Conservation (phyloP, 2,888 invertebrate genomes). For the Didymodactylos carnosus region DNA sequence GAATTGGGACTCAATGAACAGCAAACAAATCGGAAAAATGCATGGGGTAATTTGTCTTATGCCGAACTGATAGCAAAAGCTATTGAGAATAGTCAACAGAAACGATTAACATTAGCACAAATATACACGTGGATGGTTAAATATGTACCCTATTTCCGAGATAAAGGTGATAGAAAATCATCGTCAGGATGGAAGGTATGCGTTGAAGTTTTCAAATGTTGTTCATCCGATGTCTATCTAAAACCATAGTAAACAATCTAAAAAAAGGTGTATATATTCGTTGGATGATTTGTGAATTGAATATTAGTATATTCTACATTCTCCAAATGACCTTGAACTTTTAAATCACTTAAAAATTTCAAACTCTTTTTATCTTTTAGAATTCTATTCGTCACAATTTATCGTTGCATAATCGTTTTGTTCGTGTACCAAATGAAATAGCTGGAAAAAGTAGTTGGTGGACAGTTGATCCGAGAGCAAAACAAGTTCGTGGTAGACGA, state of each 20-base stretch:
- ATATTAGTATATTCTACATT: too few species aligned
- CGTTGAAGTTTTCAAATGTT: not conserved
- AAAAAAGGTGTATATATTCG: too few species aligned
- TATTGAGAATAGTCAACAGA: conserved; percentile 81
- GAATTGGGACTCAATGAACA: conserved; percentile 12
- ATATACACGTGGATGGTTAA: conserved; percentile 99
- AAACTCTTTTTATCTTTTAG: conserved; percentile 27
- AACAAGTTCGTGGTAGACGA: not conserved
- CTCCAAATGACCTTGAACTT: not conserved
- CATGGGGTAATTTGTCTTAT: conserved; percentile 87
- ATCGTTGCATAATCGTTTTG: conserved; percentile 40
- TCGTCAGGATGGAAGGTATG: conserved; percentile 99
- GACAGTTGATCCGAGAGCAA: conserved; percentile 32
- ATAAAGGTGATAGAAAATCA: conserved; percentile 96
- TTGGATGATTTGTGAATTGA: too few species aligned
- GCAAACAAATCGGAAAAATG: conserved; percentile 25
- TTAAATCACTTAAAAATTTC: not conserved
- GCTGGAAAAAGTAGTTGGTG: conserved; percentile 93
- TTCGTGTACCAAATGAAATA: conserved; percentile 39
- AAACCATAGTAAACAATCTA: not conserved
- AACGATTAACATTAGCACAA: conserved; percentile 82
- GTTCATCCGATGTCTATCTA: not conserved
- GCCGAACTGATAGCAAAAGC: conserved; percentile 99
- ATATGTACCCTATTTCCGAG: conserved; percentile 96
- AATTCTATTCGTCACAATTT: conserved; percentile 42